Evolutionary conservation across 2,888 invertebrate species (phyloP).

Genomic region (Malacosoma neustria): DNA sequence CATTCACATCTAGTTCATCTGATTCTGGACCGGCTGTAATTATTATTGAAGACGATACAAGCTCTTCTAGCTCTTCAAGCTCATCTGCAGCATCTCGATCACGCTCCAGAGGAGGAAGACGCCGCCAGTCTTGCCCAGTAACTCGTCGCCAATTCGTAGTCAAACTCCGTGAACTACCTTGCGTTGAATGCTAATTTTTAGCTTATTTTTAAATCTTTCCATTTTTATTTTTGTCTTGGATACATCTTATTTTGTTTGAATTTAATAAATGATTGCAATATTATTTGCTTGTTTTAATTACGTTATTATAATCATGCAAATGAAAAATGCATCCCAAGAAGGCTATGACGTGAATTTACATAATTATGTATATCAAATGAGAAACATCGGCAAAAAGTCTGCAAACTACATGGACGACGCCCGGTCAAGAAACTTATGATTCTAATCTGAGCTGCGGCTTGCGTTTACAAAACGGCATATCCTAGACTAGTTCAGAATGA

Average conservation of each 20-base stretch:
- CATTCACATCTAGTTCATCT: constrained; percentile 9
- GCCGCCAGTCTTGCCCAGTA: constrained; percentile 38
- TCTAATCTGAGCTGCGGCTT: too few relatives aligned
- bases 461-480: too few relatives aligned
- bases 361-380: too few relatives aligned
- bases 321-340: too few relatives aligned
- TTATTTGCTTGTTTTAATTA: too few relatives aligned
- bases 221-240: constrained; percentile 21
- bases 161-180: constrained; percentile 33
- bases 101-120: constrained; percentile 15
- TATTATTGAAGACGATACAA: constrained; percentile 9
- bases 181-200: constrained; percentile 34
- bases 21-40: constrained; percentile 7
- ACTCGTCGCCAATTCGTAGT: constrained; percentile 38
- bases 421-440: too few relatives aligned
- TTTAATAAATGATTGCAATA: constrained; percentile 36
- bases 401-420: too few relatives aligned
- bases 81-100: constrained; percentile 9
- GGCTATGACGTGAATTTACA: too few relatives aligned
- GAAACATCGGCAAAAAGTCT: too few relatives aligned
- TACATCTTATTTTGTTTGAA: constrained; percentile 38
- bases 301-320: too few relatives aligned
- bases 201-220: constrained; percentile 4
- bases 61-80: constrained; percentile 5
- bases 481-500: too few relatives aligned